Base-by-base conservation (phyloP, 1,140 invertebrate species). In the Macrobrachium nipponense region DNA sequence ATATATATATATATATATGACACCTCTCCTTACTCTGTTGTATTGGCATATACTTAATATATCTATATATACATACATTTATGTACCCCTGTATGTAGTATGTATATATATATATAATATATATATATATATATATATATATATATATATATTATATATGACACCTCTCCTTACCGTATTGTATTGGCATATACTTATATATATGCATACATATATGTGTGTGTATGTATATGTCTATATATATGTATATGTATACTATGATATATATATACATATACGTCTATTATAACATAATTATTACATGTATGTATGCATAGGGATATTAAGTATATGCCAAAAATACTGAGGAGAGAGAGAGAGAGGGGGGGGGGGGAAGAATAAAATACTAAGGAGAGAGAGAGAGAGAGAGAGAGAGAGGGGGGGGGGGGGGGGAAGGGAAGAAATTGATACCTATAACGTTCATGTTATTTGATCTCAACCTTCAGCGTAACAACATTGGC, bases 371-470 rank as follows among this genome's bases (percentile, higher is more conserved):
- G 27, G 70, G 27, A 23, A 73, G 70, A 73, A 23, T 23, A 23
- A 73, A 23, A 73, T n/a, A n/a, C n/a, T n/a, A n/a, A n/a, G n/a
- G 70, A 73, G 70, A 73, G 68, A 72, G 68, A 66, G 64, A 66
- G 64, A 66, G 64, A 66, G 64, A 66, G 64, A 66, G 64, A 66
- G 64, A 66, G 64, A 66, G 64, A 66, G 64, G 12, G 23, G 12
- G 23, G 12, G 23, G 12, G 23, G 12, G 23, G 12, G 23, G 12
- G 23, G 12, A 12, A 27, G 27, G 8, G 27, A 27, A 7, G 15
- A 17, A 27, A 10, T 8, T 27, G 4, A 51, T 18, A 7, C 51
- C 10, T 72, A 23, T 15, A 14, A 12, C 4, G 68, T 15, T 43
- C 23, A 18, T 36, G 4, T 36, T 36, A 4, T 4, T 4, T 36